Conservation (phyloP, 2,797 vertebrate species). For the Melanotaenia trifasciata region DNA sequence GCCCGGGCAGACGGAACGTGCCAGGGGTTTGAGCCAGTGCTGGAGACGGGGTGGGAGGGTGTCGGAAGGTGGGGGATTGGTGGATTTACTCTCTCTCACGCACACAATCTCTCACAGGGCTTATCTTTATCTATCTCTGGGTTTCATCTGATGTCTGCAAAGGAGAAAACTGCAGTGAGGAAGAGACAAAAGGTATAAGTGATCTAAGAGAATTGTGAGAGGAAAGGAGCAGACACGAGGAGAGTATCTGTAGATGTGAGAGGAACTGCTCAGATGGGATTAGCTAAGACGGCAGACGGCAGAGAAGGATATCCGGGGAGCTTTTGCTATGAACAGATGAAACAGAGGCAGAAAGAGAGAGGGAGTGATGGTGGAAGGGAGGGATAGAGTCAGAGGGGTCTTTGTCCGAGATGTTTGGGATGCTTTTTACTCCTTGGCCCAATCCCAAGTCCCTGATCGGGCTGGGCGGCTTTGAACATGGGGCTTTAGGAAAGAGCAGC, state of each 20-base stretch:
- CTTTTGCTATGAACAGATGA: conserved; percentile 33
- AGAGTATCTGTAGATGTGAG: conserved; percentile 22
- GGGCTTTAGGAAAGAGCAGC: conserved; percentile 71
- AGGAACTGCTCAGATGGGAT: conserved; percentile 34
- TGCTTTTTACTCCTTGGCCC: conserved; percentile 66
- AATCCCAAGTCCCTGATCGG: conserved; percentile 43
- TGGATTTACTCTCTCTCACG: conserved; percentile 62
- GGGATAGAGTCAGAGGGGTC: conserved; percentile 46
- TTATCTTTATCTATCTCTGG: conserved; percentile 70
- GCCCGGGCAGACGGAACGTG: conserved; percentile 59
- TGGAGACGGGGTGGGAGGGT: conserved; percentile 3
- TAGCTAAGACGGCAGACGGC: conserved; percentile 25
- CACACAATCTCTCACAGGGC: conserved; percentile 55
- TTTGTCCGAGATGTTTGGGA: conserved; percentile 70
- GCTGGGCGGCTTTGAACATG: conserved; percentile 60
- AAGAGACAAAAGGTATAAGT: conserved; percentile 36
- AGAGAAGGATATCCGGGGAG: conserved; percentile 45
- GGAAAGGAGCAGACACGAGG: conserved; percentile 11
- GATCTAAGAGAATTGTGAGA: conserved; percentile 25
- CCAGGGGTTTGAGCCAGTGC: conserved; percentile 56
- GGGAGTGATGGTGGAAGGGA: not conserved
- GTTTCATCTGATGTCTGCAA: conserved; percentile 55
- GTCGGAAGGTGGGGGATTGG: not conserved
- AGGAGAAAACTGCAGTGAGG: conserved; percentile 30
- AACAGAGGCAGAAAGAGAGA: conserved; percentile 21